Conservation (phyloP, 2,888 invertebrate species). For the Flabesymbios commensalis region DNA sequence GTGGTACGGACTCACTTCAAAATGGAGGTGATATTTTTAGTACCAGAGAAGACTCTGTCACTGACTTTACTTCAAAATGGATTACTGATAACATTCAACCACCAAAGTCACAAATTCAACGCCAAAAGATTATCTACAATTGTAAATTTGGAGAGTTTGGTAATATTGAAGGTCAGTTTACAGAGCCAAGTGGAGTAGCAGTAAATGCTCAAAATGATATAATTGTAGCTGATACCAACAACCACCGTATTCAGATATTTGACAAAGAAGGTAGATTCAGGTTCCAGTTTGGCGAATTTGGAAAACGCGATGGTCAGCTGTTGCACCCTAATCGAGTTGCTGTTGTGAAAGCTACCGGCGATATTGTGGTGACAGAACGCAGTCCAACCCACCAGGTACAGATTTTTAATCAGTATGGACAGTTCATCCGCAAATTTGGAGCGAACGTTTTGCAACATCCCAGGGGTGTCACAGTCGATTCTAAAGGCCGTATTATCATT, state of each 20-base stretch:
- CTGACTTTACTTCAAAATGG: slow-evolving; percentile 87
- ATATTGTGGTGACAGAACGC: slow-evolving; percentile 97
- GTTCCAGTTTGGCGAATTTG: slow-evolving; percentile 99
- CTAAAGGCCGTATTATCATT: slow-evolving; percentile 96
- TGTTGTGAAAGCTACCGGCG: slow-evolving; percentile 97
- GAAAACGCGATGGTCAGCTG: slow-evolving; percentile 92
- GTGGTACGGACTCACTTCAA: slow-evolving; percentile 68
- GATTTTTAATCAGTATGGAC: slow-evolving; percentile 99
- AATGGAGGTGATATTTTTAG: slow-evolving; percentile 57
- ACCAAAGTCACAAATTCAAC: slow-evolving; percentile 84
- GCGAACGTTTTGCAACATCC: slow-evolving; percentile 99
- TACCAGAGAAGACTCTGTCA: slow-evolving; percentile 67
- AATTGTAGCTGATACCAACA: slow-evolving; percentile 94
- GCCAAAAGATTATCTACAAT: slow-evolving; percentile 99
- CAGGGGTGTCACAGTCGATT: slow-evolving; percentile 98
- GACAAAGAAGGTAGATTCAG: slow-evolving; percentile 99
- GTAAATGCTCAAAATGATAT: slow-evolving; percentile 99
- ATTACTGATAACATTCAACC: slow-evolving; percentile 65
- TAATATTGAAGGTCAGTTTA: slow-evolving; percentile 81
- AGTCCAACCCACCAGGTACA: slow-evolving; percentile 93
- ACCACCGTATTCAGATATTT: slow-evolving; percentile 98
- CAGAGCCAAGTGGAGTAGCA: slow-evolving; percentile 99
- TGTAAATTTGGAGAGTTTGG: slow-evolving; percentile 99
- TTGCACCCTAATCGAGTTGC: slow-evolving; percentile 98
- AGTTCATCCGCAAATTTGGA: slow-evolving; percentile 98